These are phyloP conservation scores for Vicugna pacos DNA, from an alignment of 2,113 vertebrate species.

Conservation along the genomic window DNA sequence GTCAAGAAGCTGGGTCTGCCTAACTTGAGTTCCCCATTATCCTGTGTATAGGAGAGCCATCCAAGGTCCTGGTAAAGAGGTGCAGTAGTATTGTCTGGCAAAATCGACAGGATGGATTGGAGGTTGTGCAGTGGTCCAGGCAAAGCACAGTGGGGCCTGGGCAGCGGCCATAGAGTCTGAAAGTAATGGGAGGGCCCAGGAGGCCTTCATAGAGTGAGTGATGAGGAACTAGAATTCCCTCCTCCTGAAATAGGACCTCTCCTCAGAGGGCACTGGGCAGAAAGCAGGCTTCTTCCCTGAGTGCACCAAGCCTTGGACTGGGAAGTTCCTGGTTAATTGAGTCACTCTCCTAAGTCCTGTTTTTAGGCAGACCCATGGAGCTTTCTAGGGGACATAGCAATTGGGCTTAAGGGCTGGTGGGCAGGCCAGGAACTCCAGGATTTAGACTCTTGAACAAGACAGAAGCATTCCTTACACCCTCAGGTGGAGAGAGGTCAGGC, in stretches of 20 bases:
- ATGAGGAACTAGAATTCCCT: not conserved
- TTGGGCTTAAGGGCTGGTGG: not conserved
- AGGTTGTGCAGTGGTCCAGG: not conserved
- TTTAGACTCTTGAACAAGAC: not conserved
- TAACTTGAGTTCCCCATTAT: not conserved
- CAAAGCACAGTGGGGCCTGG: not conserved
- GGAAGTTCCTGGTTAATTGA: not conserved
- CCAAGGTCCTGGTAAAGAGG: not conserved
- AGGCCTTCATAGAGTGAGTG: not conserved
- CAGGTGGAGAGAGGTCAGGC: not conserved
- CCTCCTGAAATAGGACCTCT: not conserved
- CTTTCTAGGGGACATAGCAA: not conserved
- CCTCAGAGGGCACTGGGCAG: not conserved
- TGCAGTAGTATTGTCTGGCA: not conserved
- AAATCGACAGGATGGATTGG: not conserved
- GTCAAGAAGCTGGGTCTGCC: not conserved
- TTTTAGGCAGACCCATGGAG: not conserved
- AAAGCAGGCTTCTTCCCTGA: not conserved
- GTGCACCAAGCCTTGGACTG: not conserved
- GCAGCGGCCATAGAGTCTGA: not conserved
- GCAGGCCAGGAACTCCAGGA: slow-evolving; percentile 1
- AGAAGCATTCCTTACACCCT: not conserved
- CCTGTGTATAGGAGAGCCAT: not conserved
- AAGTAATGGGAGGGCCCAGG: not conserved
- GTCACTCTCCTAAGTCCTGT: not conserved